phyloP scores from a whole-genome alignment of 1,140 invertebrate genomes.

The Zaprionus vittiger region DNA sequence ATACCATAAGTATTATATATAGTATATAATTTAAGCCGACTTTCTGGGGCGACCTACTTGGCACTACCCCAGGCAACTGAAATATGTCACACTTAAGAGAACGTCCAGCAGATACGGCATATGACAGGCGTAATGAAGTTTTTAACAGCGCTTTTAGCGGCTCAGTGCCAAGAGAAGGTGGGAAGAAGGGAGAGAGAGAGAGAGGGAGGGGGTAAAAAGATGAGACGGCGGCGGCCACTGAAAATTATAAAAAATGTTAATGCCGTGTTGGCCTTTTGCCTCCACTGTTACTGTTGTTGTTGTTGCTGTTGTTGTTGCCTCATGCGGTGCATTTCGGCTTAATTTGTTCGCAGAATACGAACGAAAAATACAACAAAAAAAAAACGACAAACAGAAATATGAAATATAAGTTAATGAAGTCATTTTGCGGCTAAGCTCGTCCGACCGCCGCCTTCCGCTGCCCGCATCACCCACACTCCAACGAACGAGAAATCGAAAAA shows the following conservation, averaged over 20 bases:
- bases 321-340: constrained; percentile 69
- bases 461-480: constrained; percentile 54
- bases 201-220: not conserved
- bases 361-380: constrained; percentile 16
- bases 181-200: not conserved
- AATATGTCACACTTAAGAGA: constrained; percentile 72
- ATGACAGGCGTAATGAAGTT: constrained; percentile 71
- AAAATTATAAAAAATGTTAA: constrained; percentile 58
- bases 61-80: constrained; percentile 18
- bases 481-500: constrained; percentile 21
- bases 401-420: constrained; percentile 79
- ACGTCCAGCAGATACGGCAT: constrained; percentile 30
- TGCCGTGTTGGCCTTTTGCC: constrained; percentile 25
- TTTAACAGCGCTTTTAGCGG: constrained; percentile 76
- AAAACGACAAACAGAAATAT: constrained; percentile 38
- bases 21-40: constrained; percentile 4
- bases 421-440: constrained; percentile 76
- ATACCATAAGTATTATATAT: not conserved
- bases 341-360: constrained; percentile 74
- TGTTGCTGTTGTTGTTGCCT: constrained; percentile 19
- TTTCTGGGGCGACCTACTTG: constrained; percentile 47
- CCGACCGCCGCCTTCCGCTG: not conserved
- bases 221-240: constrained; percentile 17
- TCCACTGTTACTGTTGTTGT: constrained; percentile 3
- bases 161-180: constrained; percentile 32